Conservation (phyloP, 2,113 vertebrate genomes). For the Chaetura pelagica region DNA sequence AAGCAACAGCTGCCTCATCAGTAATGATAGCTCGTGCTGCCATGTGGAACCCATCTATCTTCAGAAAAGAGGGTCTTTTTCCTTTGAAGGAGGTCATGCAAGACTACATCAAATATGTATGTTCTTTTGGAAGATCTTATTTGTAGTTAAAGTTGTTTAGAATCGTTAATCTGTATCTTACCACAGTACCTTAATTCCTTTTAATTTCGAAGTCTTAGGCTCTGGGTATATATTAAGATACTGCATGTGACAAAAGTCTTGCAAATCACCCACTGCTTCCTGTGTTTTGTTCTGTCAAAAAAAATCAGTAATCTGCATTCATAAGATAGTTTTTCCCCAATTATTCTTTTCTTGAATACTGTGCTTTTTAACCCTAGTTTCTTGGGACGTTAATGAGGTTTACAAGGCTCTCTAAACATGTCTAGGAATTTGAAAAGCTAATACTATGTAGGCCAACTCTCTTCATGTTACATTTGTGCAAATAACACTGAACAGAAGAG, state of each 20-base stretch:
- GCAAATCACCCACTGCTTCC: not conserved
- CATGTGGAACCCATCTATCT: constrained; percentile 97
- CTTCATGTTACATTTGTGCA: not conserved
- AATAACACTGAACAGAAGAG: not conserved
- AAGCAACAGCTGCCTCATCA: constrained; percentile 83
- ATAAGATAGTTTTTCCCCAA: not conserved
- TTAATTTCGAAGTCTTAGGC: not conserved
- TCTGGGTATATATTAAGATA: not conserved
- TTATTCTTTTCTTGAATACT: not conserved
- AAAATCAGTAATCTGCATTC: not conserved
- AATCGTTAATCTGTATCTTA: not conserved
- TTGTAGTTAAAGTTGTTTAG: not conserved
- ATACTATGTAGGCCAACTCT: not conserved
- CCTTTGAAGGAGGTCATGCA: constrained; percentile 89
- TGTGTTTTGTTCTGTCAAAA: not conserved
- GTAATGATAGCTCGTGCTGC: constrained; percentile 95
- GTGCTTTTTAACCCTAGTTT: not conserved
- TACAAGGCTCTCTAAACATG: not conserved
- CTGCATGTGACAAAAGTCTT: not conserved
- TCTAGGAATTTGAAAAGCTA: not conserved
- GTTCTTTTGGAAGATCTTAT: constrained; percentile 8
- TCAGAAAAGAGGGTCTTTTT: constrained; percentile 82
- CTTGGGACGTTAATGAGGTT: not conserved
- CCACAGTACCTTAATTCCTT: not conserved
- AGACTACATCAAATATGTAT: constrained; percentile 91